Evolutionary conservation across 1,140 invertebrate genomes (phyloP).

Genomic region (Neodiprion pinetum): DNA sequence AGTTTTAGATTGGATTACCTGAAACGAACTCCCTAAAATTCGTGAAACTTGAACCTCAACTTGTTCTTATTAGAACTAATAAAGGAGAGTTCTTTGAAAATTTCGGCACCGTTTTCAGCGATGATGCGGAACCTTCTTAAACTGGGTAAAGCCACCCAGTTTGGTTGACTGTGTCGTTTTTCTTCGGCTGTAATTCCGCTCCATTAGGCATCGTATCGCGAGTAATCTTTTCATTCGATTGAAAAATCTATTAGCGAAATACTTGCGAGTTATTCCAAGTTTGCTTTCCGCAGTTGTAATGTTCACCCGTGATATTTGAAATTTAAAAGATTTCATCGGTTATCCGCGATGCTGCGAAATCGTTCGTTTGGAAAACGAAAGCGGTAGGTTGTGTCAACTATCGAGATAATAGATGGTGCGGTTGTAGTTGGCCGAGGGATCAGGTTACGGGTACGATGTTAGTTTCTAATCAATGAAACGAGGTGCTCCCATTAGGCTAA

Average conservation of each 20-base stretch:
- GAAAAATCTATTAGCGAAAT: conserved; percentile 40
- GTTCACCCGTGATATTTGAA: neutral
- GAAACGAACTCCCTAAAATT: too few relatives aligned
- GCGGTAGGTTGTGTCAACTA: too few relatives aligned
- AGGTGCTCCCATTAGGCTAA: neutral
- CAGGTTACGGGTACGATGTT: neutral
- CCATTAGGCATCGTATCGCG: conserved; percentile 33
- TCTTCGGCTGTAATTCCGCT: conserved; percentile 31
- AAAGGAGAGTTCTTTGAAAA: too few relatives aligned
- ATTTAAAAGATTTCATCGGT: neutral
- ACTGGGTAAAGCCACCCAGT: neutral
- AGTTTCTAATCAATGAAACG: neutral
- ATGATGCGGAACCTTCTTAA: neutral
- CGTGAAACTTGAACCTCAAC: too few relatives aligned
- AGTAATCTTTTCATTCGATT: conserved; percentile 33
- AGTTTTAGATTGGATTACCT: too few relatives aligned
- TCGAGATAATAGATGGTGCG: neutral
- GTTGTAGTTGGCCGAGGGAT: neutral
- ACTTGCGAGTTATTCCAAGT: conserved; percentile 26
- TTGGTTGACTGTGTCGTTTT: conserved; percentile 19
- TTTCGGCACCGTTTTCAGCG: too few relatives aligned
- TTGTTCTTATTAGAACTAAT: too few relatives aligned
- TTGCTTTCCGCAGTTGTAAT: neutral
- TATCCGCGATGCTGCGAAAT: neutral
- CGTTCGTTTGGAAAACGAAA: neutral